Conservation (phyloP, 2,888 invertebrate genomes). For the Volucella inanis region DNA sequence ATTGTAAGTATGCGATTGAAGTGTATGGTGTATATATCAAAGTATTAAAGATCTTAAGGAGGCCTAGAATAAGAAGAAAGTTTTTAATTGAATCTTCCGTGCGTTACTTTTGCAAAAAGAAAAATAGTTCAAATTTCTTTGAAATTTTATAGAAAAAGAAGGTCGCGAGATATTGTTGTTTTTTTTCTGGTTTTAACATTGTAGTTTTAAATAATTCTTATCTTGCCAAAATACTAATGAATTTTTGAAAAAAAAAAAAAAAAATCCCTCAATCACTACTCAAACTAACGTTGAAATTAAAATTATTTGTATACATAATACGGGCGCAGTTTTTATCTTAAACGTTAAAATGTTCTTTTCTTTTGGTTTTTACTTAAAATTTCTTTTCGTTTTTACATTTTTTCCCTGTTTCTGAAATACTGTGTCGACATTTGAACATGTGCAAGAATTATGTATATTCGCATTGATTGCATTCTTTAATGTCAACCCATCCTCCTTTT, state of each 20-base stretch:
- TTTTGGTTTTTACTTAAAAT: conserved; percentile 8
- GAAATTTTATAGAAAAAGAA: too few species aligned
- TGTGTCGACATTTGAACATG: conserved; percentile 49
- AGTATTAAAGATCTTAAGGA: too few species aligned
- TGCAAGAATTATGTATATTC: conserved; percentile 41
- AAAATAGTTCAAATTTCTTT: too few species aligned
- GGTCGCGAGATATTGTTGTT: too few species aligned
- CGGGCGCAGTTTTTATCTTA: neutral
- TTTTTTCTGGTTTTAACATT: too few species aligned
- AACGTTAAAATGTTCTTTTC: neutral
- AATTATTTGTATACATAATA: conserved; percentile 16
- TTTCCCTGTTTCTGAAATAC: conserved; percentile 44
- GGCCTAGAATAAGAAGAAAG: too few species aligned
- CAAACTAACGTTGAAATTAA: neutral
- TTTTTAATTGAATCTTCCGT: too few species aligned
- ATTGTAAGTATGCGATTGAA: too few species aligned
- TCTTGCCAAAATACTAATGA: too few species aligned
- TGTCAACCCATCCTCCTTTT: neutral
- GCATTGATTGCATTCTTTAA: conserved; percentile 1
- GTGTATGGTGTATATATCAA: too few species aligned
- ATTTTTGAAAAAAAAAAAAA: conserved; percentile 7
- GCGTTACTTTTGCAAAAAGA: too few species aligned
- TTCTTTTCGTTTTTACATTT: conserved; percentile 34
- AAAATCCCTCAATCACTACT: neutral
- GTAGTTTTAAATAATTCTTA: too few species aligned